Evolutionary conservation across 2,113 vertebrate genomes (phyloP).

Genomic region (Mionectes macconnelli): DNA sequence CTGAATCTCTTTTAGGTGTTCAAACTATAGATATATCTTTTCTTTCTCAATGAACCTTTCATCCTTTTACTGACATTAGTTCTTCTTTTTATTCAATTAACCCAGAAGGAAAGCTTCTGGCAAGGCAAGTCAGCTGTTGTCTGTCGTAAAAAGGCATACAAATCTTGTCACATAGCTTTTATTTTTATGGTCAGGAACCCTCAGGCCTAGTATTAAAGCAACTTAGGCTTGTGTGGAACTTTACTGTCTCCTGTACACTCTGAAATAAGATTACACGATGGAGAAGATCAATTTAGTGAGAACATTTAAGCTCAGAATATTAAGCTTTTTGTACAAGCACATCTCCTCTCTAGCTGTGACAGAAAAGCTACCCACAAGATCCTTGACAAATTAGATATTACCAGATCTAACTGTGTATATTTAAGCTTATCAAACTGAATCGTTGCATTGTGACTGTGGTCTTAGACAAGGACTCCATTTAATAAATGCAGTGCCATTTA

Average conservation of each 20-base stretch:
- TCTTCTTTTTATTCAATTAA: conserved; percentile 74
- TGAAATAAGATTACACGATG: conserved; percentile 79
- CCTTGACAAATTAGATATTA: conserved; percentile 82
- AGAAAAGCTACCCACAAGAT: conserved; percentile 70
- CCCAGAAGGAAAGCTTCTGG: conserved; percentile 69
- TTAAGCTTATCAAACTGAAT: conserved; percentile 84
- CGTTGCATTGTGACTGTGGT: conserved; percentile 72
- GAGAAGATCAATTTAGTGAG: conserved; percentile 72
- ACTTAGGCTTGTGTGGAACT: conserved; percentile 66
- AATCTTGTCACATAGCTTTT: conserved; percentile 71
- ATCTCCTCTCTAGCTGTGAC: conserved; percentile 65
- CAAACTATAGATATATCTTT: conserved; percentile 20
- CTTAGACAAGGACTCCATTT: conserved; percentile 75
- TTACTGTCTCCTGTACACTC: conserved; percentile 74
- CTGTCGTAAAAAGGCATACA: conserved; percentile 70
- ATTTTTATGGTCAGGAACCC: conserved; percentile 73
- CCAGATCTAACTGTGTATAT: conserved; percentile 80
- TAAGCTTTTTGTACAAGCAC: conserved; percentile 69
- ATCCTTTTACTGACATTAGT: conserved; percentile 68
- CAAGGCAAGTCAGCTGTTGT: conserved; percentile 64
- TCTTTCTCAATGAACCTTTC: conserved; percentile 68
- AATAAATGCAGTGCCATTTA: conserved; percentile 76
- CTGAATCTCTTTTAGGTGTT: conserved; percentile 16
- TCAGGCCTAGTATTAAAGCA: conserved; percentile 70
- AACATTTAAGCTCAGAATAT: conserved; percentile 69